phyloP scores from a whole-genome alignment of 2,888 invertebrate genomes.

The Lomographa bimaculata region DNA sequence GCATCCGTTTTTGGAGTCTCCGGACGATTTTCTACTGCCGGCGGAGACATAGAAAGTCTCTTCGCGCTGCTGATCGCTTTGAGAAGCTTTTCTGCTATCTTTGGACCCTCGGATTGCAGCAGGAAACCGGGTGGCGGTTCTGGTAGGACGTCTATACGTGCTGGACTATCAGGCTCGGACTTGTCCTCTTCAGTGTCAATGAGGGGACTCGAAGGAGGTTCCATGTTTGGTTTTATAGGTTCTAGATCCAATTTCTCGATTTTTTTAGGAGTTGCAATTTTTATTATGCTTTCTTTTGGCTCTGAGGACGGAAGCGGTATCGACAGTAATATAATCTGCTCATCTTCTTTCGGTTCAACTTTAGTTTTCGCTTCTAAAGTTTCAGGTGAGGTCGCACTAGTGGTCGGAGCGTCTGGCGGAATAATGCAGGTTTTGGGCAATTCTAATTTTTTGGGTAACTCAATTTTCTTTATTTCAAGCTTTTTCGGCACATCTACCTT shows the following conservation, averaged over 20 bases:
- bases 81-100: constrained; percentile 85
- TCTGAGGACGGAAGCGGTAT: constrained; percentile 49
- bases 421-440: constrained; percentile 20
- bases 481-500: constrained; percentile 27
- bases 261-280: constrained; percentile 48
- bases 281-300: constrained; percentile 38
- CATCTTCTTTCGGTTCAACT: constrained; percentile 34
- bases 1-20: constrained; percentile 61
- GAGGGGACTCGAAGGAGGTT: constrained; percentile 68
- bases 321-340: constrained; percentile 39
- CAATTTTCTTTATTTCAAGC: constrained; percentile 20
- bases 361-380: constrained; percentile 19
- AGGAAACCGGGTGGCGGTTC: constrained; percentile 76
- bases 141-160: constrained; percentile 74
- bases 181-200: constrained; percentile 77
- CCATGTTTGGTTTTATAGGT: constrained; percentile 48
- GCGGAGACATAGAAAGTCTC: constrained; percentile 76
- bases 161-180: constrained; percentile 77
- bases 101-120: constrained; percentile 78
- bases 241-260: constrained; percentile 53
- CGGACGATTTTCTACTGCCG: constrained; percentile 57
- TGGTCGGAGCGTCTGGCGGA: constrained; percentile 19
- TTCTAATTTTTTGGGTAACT: constrained; percentile 17
- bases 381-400: constrained; percentile 16
- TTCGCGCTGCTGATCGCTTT: constrained; percentile 84